Conservation (phyloP, 92 coral and sea anemone species). For the Montipora capitata region DNA sequence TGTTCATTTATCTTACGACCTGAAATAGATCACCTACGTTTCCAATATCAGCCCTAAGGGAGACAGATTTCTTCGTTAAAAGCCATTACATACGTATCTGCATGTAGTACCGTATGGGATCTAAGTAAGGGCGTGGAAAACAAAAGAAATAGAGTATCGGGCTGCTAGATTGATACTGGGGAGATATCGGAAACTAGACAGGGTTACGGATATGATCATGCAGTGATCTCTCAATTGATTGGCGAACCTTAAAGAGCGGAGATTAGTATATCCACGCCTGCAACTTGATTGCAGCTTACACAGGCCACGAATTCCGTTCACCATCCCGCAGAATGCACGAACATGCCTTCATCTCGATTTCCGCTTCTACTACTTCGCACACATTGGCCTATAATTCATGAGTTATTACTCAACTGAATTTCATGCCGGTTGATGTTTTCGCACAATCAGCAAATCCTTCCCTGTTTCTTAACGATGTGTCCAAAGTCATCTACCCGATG, state of each 20-base stretch:
- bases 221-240: background rate
- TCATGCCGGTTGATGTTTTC: background rate
- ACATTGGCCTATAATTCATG: background rate
- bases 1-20: background rate
- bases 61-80: background rate
- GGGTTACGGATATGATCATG: conserved; percentile 10
- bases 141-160: background rate
- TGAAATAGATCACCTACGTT: background rate
- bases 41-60: background rate
- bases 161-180: background rate
- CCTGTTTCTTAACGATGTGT: background rate
- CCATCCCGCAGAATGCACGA: background rate
- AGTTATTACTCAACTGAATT: background rate
- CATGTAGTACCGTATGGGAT: background rate
- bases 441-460: background rate
- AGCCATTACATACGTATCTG: background rate
- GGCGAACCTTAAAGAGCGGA: conserved; percentile 31
- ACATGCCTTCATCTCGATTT: background rate
- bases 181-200: background rate
- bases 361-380: background rate
- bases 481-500: background rate
- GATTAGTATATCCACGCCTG: conserved; percentile 30
- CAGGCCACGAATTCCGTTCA: background rate
- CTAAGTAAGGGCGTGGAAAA: background rate
- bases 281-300: background rate